Evolutionary conservation across 2,888 invertebrate species (phyloP).

Genomic region (Embidobia sp.): DNA sequence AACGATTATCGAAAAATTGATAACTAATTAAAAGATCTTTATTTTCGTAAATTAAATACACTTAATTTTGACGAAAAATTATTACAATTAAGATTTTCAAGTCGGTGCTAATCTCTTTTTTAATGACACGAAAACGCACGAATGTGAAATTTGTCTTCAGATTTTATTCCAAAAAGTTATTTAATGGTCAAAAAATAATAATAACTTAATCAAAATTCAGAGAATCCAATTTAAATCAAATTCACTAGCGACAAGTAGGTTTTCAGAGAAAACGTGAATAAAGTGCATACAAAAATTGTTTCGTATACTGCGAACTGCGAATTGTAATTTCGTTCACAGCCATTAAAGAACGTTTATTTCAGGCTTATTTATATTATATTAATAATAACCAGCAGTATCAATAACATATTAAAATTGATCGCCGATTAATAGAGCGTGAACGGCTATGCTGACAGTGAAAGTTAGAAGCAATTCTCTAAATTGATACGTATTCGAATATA

Average conservation of each 20-base stretch:
- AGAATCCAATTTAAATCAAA: too few relatives aligned
- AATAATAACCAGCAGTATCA: conserved; percentile 24
- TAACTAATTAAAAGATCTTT: conserved; percentile 17
- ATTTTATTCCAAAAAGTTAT: too few relatives aligned
- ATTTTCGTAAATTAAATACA: conserved; percentile 4
- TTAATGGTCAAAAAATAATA: too few relatives aligned
- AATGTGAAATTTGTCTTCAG: too few relatives aligned
- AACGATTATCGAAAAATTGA: conserved; percentile 12
- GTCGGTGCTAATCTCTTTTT: too few relatives aligned
- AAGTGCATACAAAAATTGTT: too few relatives aligned
- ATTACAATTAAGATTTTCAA: conserved; percentile 3
- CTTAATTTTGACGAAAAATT: background rate
- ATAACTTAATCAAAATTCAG: too few relatives aligned
- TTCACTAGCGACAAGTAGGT: too few relatives aligned
- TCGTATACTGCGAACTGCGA: too few relatives aligned
- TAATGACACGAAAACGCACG: too few relatives aligned
- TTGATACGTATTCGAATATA: conserved; percentile 34
- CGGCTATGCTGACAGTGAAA: conserved; percentile 34
- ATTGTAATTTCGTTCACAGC: background rate
- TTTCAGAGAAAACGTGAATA: too few relatives aligned
- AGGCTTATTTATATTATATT: conserved; percentile 28
- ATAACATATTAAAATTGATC: conserved; percentile 37
- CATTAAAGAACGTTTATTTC: conserved; percentile 47
- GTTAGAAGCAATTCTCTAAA: conserved; percentile 27
- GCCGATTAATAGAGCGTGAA: conserved; percentile 41